Conservation (phyloP, 2,888 invertebrate genomes). For the Caenorhabditis zanzibari region DNA sequence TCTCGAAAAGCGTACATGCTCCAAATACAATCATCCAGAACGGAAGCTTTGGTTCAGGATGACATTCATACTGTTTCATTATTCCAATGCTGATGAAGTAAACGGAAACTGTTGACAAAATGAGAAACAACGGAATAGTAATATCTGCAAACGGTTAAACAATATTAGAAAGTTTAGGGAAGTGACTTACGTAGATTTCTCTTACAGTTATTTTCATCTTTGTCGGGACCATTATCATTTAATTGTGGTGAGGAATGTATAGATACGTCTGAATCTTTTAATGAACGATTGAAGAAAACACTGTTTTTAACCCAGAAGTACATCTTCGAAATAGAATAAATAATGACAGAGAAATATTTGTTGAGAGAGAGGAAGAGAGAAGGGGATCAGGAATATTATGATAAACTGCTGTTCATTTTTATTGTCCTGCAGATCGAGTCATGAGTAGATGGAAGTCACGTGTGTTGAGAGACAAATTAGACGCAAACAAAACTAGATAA, state of each 20-base stretch:
- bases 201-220: neutral
- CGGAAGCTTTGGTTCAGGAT: constrained; percentile 2
- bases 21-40: constrained; percentile 31
- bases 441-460: neutral
- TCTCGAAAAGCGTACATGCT: neutral
- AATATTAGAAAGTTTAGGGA: neutral
- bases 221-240: neutral
- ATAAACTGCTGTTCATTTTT: neutral
- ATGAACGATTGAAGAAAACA: neutral
- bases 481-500: neutral
- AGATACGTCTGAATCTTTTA: neutral
- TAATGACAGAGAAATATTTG: neutral
- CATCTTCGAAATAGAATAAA: constrained; percentile 11
- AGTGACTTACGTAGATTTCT: neutral
- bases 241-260: too few relatives aligned
- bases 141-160: constrained; percentile 7
- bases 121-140: neutral
- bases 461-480: too few relatives aligned
- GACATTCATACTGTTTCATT: neutral
- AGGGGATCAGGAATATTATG: neutral
- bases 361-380: neutral
- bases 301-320: constrained; percentile 20
- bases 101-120: neutral
- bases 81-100: constrained; percentile 9
- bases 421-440: neutral